A percentile compares a stretch with the other conserved stretches of the same genome.
Evolutionary conservation across 1,140 invertebrate genomes (phyloP).

Genomic region (Leptonema lineaticorne): DNA sequence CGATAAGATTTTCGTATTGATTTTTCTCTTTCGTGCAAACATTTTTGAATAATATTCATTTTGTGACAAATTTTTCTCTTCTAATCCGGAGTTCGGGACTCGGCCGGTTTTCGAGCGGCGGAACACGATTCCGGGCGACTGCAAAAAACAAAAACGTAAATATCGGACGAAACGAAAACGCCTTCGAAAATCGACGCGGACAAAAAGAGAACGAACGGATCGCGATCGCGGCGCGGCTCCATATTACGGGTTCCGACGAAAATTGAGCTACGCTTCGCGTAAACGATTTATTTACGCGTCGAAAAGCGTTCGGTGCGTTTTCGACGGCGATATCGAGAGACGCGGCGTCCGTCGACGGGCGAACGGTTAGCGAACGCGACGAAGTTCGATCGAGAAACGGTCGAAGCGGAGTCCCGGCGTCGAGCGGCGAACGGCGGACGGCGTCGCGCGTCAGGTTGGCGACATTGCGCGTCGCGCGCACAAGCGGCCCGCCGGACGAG

Average conservation of each 20-base stretch:
- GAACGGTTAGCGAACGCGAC: not conserved
- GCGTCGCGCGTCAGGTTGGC: not conserved
- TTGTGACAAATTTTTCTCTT: slow-evolving; percentile 42
- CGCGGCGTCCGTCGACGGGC: too few species aligned
- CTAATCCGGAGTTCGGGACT: not conserved
- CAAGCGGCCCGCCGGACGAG: not conserved
- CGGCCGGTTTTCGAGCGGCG: not conserved
- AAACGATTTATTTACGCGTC: too few species aligned
- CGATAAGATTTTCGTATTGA: slow-evolving; percentile 55
- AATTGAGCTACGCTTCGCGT: too few species aligned
- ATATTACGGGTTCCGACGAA: too few species aligned
- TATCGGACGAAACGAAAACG: too few species aligned
- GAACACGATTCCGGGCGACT: not conserved
- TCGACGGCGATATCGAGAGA: too few species aligned
- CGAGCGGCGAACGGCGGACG: not conserved
- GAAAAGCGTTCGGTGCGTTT: too few species aligned
- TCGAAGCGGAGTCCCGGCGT: not conserved
- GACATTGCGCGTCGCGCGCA: not conserved
- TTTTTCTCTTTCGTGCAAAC: slow-evolving; percentile 54
- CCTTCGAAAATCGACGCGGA: not conserved
- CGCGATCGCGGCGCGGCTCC: too few species aligned
- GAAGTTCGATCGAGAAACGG: not conserved
- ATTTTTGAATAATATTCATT: slow-evolving; percentile 56
- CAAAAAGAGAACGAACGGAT: not conserved
- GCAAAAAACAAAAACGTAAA: not conserved